Base-by-base conservation (phyloP, 2,888 invertebrate species). In the Phortica magna region DNA sequence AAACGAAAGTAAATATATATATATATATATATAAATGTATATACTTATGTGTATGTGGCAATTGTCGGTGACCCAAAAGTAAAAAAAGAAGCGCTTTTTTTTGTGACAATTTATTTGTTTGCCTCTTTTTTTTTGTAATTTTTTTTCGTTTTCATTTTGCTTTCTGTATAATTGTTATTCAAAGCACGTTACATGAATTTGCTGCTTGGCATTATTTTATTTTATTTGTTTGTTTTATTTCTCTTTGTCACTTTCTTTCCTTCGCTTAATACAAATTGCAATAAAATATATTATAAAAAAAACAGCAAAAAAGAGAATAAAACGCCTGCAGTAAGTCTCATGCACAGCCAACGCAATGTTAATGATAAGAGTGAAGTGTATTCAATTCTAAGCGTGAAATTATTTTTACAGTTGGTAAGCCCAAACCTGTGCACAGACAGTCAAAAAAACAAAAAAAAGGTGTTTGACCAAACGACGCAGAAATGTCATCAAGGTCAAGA, bases 171-270 rank as follows among this genome's bases (percentile, higher is more conserved):
- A 88, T 88, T 88, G 84, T 80, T 78, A 88, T 87, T 88, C 87
- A 81, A 83, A 81, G 86, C 87, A 87, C 87, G 88, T 87, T 78
- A 79, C 53, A 74, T 68, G 81, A 88, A 82, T 83, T 88, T 88
- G 82, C 83, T 83, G 82, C 84, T 78, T 41, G 7, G 65, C 17
- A 41, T 65, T 41, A 17, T n/a, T 42, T 59, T 19, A 17, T 7
- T 59, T 59, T 59, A 19, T 59, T 4, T n/a, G 55, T 55, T 17
- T 7, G 12, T 55, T n/a, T 55, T 55, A 14, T 55, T 17, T 17
- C 7, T 55, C 14, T 31, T 31, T 31, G 31, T 31, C 5, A 31
- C 31, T 31, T 31, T 31, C 55, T 55, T 17, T 17, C 17, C 55
- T 7, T 17, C 14, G 17, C 55, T 7, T 55, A 55, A 55, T 17